Evolutionary conservation across 2,113 vertebrate species (phyloP), one percentile per base, ranked within the genome.

Genomic region (Myotis davidii): DNA sequence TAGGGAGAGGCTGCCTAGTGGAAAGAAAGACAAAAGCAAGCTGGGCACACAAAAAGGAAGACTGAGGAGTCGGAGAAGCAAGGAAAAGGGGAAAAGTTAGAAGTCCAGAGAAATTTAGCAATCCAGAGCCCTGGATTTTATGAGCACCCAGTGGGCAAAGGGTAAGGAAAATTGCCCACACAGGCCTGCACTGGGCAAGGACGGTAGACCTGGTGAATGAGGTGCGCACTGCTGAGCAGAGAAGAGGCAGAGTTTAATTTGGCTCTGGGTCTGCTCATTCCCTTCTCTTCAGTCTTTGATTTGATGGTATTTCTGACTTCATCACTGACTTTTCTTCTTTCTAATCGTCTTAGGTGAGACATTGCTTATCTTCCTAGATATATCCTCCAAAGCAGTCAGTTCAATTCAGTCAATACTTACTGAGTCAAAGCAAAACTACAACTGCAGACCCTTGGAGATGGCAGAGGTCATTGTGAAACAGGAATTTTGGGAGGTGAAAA

Each of bases 221-320:
- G 9, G 32, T 7, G 5, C 1, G 2, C 3, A 9, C 14, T 11
- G 10, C 2, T 3, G 54, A 6, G 27, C 4, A 1, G 29, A 42
- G 73, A 79, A 70, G 52, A 93, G 52, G 16, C 21, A 59, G 87
- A 2, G 12, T 20, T 52, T 34, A 9, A 32, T 10, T 16, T 9
- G 17, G 37, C 6, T 88, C 56, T 37, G 50, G 4, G 23, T 37
- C 65, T 42, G 5, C 42, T 29, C 32, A 2, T 37, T 64, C 50
- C 10, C 34, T 79, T 67, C 27, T 4, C 59, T 23, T 82, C 37
- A 65, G 1, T 50, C 45, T 50, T 32, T 42, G 76, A 52, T 18
- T 23, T 27, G 5, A 79, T 12, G 4, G 5, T 42, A 21, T 69
- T 72, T 69, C 76, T 85, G 32, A 77, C 5, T 6, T 83, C 54